Evolutionary conservation across 92 coral and sea anemone species (phyloP).

Genomic region (Pocillopora meandrina): DNA sequence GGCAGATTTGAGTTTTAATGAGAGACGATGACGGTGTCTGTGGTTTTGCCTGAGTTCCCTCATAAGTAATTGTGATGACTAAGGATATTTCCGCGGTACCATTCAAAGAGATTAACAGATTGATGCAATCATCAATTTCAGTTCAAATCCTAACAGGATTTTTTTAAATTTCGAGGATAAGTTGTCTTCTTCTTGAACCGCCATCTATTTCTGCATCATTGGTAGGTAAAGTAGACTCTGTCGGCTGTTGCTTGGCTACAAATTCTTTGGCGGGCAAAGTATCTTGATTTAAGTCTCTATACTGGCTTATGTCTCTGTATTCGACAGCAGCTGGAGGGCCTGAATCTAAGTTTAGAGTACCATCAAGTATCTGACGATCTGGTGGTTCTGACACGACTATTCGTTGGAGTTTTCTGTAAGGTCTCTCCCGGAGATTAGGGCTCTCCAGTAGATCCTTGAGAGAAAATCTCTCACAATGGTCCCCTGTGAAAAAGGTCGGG

Average conservation of each 20-base stretch:
- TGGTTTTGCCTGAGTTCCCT: too few species aligned
- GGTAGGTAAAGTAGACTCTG: slow-evolving; percentile 11
- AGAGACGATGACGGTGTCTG: too few species aligned
- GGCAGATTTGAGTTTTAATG: too few species aligned
- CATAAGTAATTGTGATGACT: too few species aligned
- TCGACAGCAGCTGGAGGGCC: background rate
- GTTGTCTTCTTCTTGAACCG: slow-evolving; percentile 20
- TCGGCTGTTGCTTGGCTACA: slow-evolving; percentile 17
- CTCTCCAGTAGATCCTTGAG: slow-evolving; percentile 57
- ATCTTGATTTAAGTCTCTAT: slow-evolving; percentile 16
- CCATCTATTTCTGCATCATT: slow-evolving; percentile 23
- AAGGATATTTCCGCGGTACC: background rate
- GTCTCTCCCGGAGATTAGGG: slow-evolving; percentile 11
- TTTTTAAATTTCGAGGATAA: slow-evolving; percentile 31
- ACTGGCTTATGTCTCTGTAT: too few species aligned
- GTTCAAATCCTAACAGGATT: background rate
- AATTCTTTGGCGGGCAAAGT: slow-evolving; percentile 2
- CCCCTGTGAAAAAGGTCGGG: slow-evolving; percentile 72
- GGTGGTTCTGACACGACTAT: slow-evolving; percentile 21
- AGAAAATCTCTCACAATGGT: slow-evolving; percentile 72
- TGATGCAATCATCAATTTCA: slow-evolving; percentile 5
- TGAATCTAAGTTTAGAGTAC: background rate
- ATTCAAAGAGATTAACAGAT: background rate
- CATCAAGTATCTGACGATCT: slow-evolving; percentile 23
- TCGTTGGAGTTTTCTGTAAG: slow-evolving; percentile 27